Conservation (phyloP, 2,113 vertebrate genomes). For the Coturnix japonica region DNA sequence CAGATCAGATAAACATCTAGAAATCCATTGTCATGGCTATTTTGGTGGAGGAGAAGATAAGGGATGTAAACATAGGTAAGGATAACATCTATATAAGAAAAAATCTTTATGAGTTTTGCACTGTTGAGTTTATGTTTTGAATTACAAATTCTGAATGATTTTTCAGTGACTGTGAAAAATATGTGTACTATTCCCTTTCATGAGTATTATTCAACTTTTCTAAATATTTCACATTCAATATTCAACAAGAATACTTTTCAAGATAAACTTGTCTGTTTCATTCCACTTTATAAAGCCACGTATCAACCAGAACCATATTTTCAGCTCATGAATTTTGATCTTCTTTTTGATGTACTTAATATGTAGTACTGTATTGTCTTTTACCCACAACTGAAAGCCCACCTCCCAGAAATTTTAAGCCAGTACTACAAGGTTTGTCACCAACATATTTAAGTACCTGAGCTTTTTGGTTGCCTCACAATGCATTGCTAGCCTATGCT, state of each 20-base stretch:
- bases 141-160: background rate
- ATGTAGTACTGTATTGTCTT: background rate
- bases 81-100: background rate
- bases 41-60: background rate
- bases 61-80: background rate
- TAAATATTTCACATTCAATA: background rate
- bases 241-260: background rate
- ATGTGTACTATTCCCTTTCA: background rate
- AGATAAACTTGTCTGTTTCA: background rate
- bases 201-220: background rate
- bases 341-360: background rate
- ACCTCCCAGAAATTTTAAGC: background rate
- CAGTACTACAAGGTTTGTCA: background rate
- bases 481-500: background rate
- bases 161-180: background rate
- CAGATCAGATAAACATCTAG: background rate
- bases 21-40: background rate
- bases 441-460: background rate
- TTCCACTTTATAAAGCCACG: background rate
- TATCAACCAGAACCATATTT: background rate
- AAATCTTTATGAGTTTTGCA: background rate
- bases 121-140: background rate
- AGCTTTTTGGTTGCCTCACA: fast-evolving
- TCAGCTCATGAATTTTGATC: background rate
- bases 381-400: background rate